A percentile compares a stretch with the other conserved stretches of the same genome.
Evolutionary conservation across 2,113 vertebrate genomes (phyloP).

Genomic region (Physeter macrocephalus): DNA sequence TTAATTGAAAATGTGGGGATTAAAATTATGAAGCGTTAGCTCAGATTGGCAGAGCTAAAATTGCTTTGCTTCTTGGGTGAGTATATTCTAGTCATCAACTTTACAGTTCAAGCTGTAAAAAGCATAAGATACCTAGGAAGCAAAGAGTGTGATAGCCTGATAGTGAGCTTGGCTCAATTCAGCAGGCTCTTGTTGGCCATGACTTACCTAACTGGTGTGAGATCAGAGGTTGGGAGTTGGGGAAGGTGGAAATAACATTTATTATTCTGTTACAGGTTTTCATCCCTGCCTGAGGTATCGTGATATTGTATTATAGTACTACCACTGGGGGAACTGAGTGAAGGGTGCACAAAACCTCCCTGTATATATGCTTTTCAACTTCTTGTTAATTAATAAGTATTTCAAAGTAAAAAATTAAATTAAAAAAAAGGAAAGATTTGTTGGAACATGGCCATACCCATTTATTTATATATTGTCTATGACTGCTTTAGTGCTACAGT

Average conservation of each 20-base stretch:
- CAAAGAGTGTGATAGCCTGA: background rate
- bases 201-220: background rate
- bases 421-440: background rate
- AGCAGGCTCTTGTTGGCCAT: background rate
- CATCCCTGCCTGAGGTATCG: background rate
- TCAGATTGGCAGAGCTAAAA: slow-evolving; percentile 47
- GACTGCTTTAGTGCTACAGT: background rate
- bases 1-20: slow-evolving; percentile 73
- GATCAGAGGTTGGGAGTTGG: background rate
- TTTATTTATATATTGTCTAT: background rate
- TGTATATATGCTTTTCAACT: background rate
- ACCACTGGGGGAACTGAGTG: background rate
- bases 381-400: background rate
- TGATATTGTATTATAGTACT: background rate
- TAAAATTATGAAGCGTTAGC: slow-evolving; percentile 51
- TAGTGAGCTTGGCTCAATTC: background rate
- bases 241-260: background rate
- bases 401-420: background rate
- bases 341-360: background rate
- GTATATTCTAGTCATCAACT: slow-evolving; percentile 50
- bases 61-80: slow-evolving; percentile 59
- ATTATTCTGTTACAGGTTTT: background rate
- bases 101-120: slow-evolving; percentile 33
- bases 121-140: background rate
- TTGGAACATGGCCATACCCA: background rate